Evolutionary conservation across 2,113 vertebrate species (phyloP).

Genomic region (Tonatia bakeri): DNA sequence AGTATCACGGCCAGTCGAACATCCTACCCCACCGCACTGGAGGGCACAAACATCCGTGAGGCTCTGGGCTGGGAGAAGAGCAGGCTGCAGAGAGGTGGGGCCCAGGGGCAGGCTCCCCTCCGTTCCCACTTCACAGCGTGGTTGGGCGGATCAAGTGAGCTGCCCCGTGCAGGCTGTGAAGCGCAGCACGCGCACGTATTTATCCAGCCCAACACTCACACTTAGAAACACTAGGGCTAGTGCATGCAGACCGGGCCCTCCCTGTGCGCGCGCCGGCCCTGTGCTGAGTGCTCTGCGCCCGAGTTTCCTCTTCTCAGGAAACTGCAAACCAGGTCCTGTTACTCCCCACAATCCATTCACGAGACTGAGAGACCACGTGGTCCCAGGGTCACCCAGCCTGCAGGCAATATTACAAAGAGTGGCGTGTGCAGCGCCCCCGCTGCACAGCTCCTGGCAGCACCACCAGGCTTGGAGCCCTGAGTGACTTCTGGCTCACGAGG

Average conservation of each 20-base stretch:
- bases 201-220: fast-evolving
- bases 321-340: fast-evolving
- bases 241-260: fast-evolving
- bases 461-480: fast-evolving
- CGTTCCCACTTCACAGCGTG: fast-evolving
- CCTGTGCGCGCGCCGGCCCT: not conserved
- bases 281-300: fast-evolving
- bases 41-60: too few species aligned
- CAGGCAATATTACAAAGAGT: not conserved
- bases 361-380: not conserved
- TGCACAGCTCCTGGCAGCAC: not conserved
- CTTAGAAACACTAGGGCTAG: not conserved
- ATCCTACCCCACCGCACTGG: not conserved
- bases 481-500: not conserved
- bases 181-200: fast-evolving
- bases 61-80: not conserved
- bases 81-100: not conserved
- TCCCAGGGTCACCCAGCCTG: not conserved
- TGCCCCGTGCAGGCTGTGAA: not conserved
- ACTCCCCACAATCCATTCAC: fast-evolving
- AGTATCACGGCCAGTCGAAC: fast-evolving
- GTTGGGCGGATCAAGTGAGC: too few species aligned
- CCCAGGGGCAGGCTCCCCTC: not conserved
- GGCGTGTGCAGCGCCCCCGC: fast-evolving
- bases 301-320: fast-evolving